These are phyloP conservation scores for fruit fly (Drosophila melanogaster) DNA, from an alignment of 1,140 invertebrate species.

Conservation along the genomic window DNA sequence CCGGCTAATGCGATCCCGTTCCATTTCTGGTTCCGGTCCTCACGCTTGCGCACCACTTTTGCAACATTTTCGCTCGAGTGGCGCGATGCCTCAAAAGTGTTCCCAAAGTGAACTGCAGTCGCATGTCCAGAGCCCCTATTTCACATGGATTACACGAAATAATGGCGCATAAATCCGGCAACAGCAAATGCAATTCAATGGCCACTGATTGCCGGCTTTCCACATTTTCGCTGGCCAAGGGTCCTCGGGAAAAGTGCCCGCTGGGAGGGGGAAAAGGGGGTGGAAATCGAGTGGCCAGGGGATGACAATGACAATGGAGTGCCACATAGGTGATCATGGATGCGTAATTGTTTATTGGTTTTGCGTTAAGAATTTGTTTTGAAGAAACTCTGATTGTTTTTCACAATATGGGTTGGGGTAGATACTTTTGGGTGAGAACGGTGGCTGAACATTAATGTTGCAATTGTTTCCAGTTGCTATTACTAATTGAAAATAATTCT, in stretches of 20 bases:
- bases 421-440: neutral
- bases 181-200: conserved; percentile 55
- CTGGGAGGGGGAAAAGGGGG: conserved; percentile 13
- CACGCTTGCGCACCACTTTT: conserved; percentile 56
- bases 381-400: conserved; percentile 28
- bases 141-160: conserved; percentile 78
- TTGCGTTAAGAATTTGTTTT: conserved; percentile 48
- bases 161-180: conserved; percentile 79
- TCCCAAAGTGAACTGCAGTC: conserved; percentile 43
- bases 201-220: conserved; percentile 60
- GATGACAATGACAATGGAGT: conserved; percentile 20
- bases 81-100: conserved; percentile 26
- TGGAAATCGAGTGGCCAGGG: conserved; percentile 18
- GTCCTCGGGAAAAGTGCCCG: conserved; percentile 5
- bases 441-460: too few relatives aligned
- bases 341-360: conserved; percentile 54
- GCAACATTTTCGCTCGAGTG: conserved; percentile 61
- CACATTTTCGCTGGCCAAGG: conserved; percentile 14
- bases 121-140: conserved; percentile 77
- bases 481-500: too few relatives aligned
- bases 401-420: conserved; percentile 10
- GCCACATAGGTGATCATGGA: conserved; percentile 35
- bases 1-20: conserved; percentile 69
- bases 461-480: too few relatives aligned
- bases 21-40: conserved; percentile 26